Evolutionary conservation across 2,113 vertebrate genomes (phyloP), one percentile per base, ranked within the genome.

Genomic region (Glaucidium brasilianum): DNA sequence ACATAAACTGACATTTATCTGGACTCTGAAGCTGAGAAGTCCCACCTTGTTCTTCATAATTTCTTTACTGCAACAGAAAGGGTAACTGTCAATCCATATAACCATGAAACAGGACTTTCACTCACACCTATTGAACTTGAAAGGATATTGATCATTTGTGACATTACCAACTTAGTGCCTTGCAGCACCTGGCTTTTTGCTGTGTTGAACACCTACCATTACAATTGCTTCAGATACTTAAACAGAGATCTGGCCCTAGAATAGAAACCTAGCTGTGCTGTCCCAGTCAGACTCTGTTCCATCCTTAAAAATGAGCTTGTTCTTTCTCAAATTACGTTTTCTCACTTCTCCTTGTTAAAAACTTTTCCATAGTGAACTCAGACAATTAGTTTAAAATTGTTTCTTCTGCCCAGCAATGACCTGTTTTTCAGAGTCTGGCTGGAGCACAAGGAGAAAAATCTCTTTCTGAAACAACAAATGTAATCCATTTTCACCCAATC

Each of bases 311-410:
- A 73, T 47, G 15, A 91, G 22, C 53, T 93, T 1, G 4, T 25
- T 85, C 56, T 43, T 80, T 69, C 35, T 95, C 39, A 74, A 93
- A 95, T 64, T 72, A 26, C 17, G 8, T 85, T 88, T 94, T 96
- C 96, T 97, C 60, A 79, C 85, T 95, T 93, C 73, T 90, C 49
- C 17, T 11, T 21, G 47, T 76, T 84, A 45, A 95, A 94, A 96
- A 94, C 53, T 91, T 91, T 97, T 97, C 91, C 93, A 75, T 14
- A 93, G 68, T 96, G 94, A 97, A 80, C 76, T 97, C 85, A 66
- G 76, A 94, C 62, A 81, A 91, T 73, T 76, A 56, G 30, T 81
- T 96, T 88, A 56, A 87, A 93, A 71, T 37, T 32, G 29, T 67
- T 32, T 90, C 19, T 58, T 95, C 89, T 77, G 74, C 55, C 90